These are phyloP conservation scores for Listronotus bonariensis DNA, from an alignment of 1,140 invertebrate species.

Conservation along the genomic window DNA sequence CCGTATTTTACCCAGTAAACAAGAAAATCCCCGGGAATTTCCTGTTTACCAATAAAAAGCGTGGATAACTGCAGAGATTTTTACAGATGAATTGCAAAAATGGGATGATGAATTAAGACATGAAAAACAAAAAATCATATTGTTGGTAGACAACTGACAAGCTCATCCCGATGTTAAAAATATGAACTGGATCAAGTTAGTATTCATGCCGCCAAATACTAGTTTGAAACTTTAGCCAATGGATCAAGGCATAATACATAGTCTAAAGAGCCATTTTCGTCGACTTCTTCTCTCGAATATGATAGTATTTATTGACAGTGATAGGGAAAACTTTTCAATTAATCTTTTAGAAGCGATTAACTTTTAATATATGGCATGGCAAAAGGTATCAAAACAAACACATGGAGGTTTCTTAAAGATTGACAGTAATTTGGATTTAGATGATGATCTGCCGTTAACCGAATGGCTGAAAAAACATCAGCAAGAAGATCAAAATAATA, in stretches of 20 bases:
- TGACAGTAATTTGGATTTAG: slow-evolving; percentile 2
- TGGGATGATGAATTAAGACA: slow-evolving; percentile 36
- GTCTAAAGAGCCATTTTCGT: slow-evolving; percentile 24
- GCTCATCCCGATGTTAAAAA: slow-evolving; percentile 34
- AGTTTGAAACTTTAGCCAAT: slow-evolving; percentile 39
- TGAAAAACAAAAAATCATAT: slow-evolving; percentile 32
- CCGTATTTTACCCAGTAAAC: no score
- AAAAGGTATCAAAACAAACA: no score
- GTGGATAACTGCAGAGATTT: slow-evolving; percentile 55
- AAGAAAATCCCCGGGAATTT: no score
- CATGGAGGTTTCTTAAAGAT: background rate
- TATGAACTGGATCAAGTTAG: slow-evolving; percentile 31
- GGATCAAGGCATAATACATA: slow-evolving; percentile 42
- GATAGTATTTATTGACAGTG: background rate
- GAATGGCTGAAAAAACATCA: slow-evolving; percentile 8
- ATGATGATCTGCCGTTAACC: slow-evolving; percentile 11
- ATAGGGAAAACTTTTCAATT: slow-evolving; percentile 1
- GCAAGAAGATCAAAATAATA: background rate
- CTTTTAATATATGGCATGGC: slow-evolving; percentile 13
- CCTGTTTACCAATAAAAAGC: no score
- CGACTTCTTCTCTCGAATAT: slow-evolving; percentile 17
- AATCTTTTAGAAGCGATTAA: slow-evolving; percentile 9
- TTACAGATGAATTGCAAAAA: slow-evolving; percentile 15
- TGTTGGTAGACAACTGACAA: slow-evolving; percentile 40
- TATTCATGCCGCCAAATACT: slow-evolving; percentile 41